Evolutionary conservation across 1,140 invertebrate species (phyloP).

Genomic region (Conus betulinus): DNA sequence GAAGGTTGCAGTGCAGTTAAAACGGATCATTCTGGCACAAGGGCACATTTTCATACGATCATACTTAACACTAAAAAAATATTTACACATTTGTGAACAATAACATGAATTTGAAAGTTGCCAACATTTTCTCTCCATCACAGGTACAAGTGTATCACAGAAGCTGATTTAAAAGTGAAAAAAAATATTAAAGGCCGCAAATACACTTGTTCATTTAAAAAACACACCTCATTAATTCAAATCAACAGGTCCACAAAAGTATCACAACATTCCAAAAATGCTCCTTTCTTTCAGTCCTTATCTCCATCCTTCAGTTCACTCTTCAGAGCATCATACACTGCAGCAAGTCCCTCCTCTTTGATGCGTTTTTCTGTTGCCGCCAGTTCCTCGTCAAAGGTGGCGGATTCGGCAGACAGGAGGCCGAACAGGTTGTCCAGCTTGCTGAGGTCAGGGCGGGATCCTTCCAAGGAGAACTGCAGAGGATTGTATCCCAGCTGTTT

Average conservation of each 20-base stretch:
- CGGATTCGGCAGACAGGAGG: constrained; percentile 62
- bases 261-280: too few relatives aligned
- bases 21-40: too few relatives aligned
- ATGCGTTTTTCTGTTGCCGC: constrained; percentile 42
- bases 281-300: constrained; percentile 10
- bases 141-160: too few relatives aligned
- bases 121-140: too few relatives aligned
- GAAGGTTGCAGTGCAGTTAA: too few relatives aligned
- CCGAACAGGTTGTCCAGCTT: constrained; percentile 73
- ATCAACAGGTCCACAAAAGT: not conserved
- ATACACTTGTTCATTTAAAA: not conserved
- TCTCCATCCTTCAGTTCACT: not conserved
- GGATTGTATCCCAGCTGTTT: constrained; percentile 56
- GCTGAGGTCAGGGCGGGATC: constrained; percentile 68
- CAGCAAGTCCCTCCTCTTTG: constrained; percentile 44
- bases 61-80: too few relatives aligned
- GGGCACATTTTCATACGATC: too few relatives aligned
- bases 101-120: too few relatives aligned
- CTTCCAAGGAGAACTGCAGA: constrained; percentile 68
- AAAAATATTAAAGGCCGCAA: too few relatives aligned
- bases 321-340: constrained; percentile 50
- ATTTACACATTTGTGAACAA: too few relatives aligned
- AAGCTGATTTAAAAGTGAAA: not conserved
- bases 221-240: not conserved
- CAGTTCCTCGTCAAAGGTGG: constrained; percentile 46